Conservation (phyloP, 2,888 invertebrate genomes). For the Andrena minutula region DNA sequence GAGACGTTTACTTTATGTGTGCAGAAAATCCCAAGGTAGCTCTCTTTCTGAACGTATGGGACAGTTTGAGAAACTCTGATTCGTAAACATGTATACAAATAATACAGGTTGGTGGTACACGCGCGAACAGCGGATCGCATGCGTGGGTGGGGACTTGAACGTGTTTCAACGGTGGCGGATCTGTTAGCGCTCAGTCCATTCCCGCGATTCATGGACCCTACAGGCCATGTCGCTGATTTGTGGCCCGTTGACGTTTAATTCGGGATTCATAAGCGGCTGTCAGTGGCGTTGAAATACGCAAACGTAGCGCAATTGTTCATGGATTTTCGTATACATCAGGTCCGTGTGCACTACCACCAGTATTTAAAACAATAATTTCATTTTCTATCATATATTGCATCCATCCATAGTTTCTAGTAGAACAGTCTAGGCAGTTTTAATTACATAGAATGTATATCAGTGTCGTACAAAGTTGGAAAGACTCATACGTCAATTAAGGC, state of each 20-base stretch:
- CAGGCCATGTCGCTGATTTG: conserved; percentile 65
- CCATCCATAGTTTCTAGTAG: no score
- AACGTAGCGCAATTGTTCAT: conserved; percentile 42
- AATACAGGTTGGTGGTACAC: conserved; percentile 31
- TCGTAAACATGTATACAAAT: conserved; percentile 38
- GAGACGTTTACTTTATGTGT: background rate
- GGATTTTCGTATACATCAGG: conserved; percentile 32
- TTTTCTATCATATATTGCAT: no score
- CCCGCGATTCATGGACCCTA: conserved; percentile 71
- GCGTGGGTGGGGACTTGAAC: conserved; percentile 64
- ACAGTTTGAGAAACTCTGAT: conserved; percentile 49
- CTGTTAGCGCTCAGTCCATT: conserved; percentile 74
- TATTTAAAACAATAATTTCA: background rate
- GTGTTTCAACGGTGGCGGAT: conserved; percentile 64
- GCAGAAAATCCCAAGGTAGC: background rate
- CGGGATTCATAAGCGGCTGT: conserved; percentile 50
- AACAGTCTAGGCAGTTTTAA: no score
- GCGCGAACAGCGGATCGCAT: conserved; percentile 32
- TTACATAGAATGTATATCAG: no score
- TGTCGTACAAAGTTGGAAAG: no score
- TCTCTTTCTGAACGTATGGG: background rate
- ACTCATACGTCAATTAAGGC: no score
- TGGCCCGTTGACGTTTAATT: conserved; percentile 54
- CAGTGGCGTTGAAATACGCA: conserved; percentile 27
- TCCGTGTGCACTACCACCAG: background rate